phyloP scores from a whole-genome alignment of 1,140 invertebrate genomes.

The Papilio xuthus region DNA sequence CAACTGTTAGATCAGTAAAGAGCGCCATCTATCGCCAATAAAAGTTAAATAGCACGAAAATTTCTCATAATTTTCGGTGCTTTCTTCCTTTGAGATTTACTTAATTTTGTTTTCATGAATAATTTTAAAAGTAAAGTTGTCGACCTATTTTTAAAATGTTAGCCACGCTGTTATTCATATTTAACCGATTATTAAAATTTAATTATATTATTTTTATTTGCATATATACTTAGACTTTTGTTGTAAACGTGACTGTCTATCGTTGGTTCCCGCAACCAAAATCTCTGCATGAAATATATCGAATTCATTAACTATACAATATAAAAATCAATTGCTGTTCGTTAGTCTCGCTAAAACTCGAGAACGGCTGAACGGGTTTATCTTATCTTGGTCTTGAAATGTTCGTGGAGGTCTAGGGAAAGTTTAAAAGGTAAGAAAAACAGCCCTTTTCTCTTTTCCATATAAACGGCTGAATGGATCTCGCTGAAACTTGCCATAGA shows the following conservation, averaged over 20 bases:
- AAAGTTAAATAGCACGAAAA: background rate
- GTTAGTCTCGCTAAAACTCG: no score
- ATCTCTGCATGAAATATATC: no score
- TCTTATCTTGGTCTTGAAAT: no score
- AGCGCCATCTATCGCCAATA: background rate
- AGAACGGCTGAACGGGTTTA: no score
- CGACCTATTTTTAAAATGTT: background rate
- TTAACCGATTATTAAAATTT: background rate
- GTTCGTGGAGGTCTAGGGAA: no score
- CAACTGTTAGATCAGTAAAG: background rate
- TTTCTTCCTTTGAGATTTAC: background rate
- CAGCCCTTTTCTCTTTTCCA: no score
- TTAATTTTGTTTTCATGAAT: background rate
- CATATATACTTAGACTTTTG: background rate
- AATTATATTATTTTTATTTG: background rate
- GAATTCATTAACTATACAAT: no score
- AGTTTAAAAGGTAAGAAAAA: no score
- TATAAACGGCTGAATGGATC: no score
- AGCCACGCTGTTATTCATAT: background rate
- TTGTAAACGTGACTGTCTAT: background rate
- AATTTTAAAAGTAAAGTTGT: background rate
- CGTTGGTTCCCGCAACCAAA: no score
- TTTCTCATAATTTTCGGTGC: background rate
- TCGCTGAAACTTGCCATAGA: no score
- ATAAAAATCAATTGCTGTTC: no score